phyloP scores from a whole-genome alignment of 2,113 vertebrate genomes.

The Dromas ardeola region DNA sequence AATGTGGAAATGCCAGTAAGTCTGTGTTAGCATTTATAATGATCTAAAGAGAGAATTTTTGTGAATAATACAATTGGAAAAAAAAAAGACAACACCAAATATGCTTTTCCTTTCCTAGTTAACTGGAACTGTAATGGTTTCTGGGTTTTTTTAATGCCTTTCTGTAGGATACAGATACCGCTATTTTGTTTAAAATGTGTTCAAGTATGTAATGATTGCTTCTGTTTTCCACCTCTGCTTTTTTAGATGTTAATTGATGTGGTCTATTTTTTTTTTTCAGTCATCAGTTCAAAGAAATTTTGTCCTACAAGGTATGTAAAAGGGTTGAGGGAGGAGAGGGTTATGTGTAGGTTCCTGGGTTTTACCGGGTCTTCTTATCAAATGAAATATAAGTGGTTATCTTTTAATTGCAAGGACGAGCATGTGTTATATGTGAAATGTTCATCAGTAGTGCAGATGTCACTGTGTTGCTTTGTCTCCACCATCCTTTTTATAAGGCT shows the following conservation, averaged over 20 bases:
- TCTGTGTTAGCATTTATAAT: not conserved
- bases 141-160: not conserved
- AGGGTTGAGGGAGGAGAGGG: not conserved
- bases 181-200: not conserved
- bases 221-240: not conserved
- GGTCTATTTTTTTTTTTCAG: conserved; percentile 72
- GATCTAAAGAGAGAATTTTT: not conserved
- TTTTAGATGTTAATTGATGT: conserved; percentile 44
- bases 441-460: not conserved
- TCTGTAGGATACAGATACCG: not conserved
- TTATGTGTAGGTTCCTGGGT: not conserved
- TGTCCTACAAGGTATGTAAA: conserved; percentile 92
- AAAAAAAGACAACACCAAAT: not conserved
- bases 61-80: not conserved
- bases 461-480: not conserved
- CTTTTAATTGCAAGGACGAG: not conserved
- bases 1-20: not conserved
- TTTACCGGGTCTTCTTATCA: not conserved
- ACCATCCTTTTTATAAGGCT: not conserved
- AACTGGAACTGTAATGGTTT: not conserved
- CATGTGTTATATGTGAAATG: not conserved
- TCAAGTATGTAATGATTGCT: not conserved
- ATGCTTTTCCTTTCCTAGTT: not conserved
- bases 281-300: conserved; percentile 82
- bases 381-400: not conserved